A percentile compares a stretch with the other conserved stretches of the same genome.
Evolutionary conservation across 2,888 invertebrate genomes (phyloP).

Genomic region (Venusia cambrica): DNA sequence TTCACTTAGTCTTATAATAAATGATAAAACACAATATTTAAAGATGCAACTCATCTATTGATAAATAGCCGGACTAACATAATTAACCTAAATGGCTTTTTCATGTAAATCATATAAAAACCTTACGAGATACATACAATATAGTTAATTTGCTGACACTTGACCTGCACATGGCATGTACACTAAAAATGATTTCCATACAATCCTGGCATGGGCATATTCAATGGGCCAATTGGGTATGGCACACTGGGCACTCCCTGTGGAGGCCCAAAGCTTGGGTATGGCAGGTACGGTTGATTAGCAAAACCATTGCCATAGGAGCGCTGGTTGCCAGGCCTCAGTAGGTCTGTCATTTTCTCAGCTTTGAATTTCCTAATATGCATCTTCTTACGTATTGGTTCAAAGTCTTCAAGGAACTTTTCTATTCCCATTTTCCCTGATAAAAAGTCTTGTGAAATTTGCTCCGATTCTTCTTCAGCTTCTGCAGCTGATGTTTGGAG

Average conservation of each 20-base stretch:
- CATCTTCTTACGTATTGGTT: conserved; percentile 83
- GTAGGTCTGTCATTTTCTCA: conserved; percentile 93
- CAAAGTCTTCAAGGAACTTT: conserved; percentile 92
- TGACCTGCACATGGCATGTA: conserved; percentile 25
- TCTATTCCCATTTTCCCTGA: conserved; percentile 87
- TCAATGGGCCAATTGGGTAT: conserved; percentile 86
- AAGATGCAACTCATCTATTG: too few relatives aligned
- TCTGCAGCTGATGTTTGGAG: conserved; percentile 95
- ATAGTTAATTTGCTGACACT: conserved; percentile 10
- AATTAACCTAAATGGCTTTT: conserved; percentile 5
- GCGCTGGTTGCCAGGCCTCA: conserved; percentile 64
- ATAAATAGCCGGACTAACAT: too few relatives aligned
- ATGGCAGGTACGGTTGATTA: conserved; percentile 63
- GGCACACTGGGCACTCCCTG: conserved; percentile 84
- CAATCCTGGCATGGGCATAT: conserved; percentile 89
- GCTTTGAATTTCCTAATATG: conserved; percentile 91
- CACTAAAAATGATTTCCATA: conserved; percentile 67
- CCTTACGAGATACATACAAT: conserved; percentile 3
- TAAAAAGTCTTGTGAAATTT: conserved; percentile 89
- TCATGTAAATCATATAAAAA: conserved; percentile 6
- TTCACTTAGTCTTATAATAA: too few relatives aligned
- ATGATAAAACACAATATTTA: too few relatives aligned
- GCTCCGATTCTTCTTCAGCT: conserved; percentile 96
- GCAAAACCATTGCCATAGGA: conserved; percentile 61
- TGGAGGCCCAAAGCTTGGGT: conserved; percentile 59